Base-by-base conservation (phyloP, 2,888 invertebrate species). In the Schrankia costaestrigalis region DNA sequence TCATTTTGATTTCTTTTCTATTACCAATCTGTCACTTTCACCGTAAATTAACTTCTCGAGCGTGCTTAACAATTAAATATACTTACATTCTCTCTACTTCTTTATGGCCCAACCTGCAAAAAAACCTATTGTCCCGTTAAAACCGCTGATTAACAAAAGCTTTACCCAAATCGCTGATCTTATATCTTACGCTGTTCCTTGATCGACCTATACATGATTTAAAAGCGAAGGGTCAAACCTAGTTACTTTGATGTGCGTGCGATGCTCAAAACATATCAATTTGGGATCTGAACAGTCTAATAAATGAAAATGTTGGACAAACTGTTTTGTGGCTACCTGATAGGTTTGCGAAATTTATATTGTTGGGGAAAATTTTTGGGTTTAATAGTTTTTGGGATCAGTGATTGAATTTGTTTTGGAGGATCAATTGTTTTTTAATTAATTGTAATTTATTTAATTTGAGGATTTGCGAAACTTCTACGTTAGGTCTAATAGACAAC, bases 191-290 rank as follows among this genome's bases (percentile, higher is more conserved):
- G 44, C 42, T 35, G 23, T 15, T 18, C 23, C 17, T 37, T 43
- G 46, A 65, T 57, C 50, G 55, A 59, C 63, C 47, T 63, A 70
- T 68, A 69, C 61, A 77, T 78, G 78, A 82, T 80, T 79, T 82
- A 79, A 25, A 81, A 81, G 62, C 71, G 45, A 51, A 59, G 71
- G 70, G 76, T 69, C 70, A 77, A 57, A 77, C 77, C 74, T 27
- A 45, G 56, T 68, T 67, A 60, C 76, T 80, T 80, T 83, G 80
- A 81, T 75, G 77, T 76, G 52, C 66, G 59, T 72, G 63, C 69
- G 65, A 68, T 63, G 60, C 54, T 61, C 65, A 60, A 68, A 76
- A 80, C 71, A 74, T 76, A 78, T 78, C 78, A 75, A 78, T 78
- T 78, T 73, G 55, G 63, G 64, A 60, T 43, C 57, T 58, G 56